phyloP scores from a whole-genome alignment of 2,797 vertebrate genomes.

The Martes flavigula region DNA sequence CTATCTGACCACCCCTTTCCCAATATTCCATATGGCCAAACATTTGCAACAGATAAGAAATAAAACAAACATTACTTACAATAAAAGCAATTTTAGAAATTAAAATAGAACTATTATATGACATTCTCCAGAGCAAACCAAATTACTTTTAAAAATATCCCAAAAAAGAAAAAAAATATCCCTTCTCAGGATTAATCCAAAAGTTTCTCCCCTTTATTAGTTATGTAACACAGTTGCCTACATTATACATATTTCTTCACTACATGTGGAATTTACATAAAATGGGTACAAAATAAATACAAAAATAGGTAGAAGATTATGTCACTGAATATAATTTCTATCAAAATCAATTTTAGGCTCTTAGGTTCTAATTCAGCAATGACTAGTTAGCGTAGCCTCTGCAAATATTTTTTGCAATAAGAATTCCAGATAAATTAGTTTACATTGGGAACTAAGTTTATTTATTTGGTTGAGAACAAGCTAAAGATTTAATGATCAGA shows the following conservation, averaged over 20 bases:
- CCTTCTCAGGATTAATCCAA: neutral
- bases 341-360: neutral
- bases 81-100: neutral
- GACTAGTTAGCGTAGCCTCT: neutral
- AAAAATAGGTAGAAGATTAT: neutral
- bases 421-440: constrained; percentile 8
- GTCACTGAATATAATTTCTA: neutral
- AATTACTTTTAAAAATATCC: neutral
- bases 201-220: neutral
- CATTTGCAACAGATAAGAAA: neutral
- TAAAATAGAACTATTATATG: neutral
- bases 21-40: neutral
- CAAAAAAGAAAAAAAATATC: too few relatives aligned
- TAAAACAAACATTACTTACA: neutral
- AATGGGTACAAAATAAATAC: neutral
- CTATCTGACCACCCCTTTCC: neutral
- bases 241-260: neutral
- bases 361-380: neutral
- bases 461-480: neutral
- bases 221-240: neutral
- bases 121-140: neutral
- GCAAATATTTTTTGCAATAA: constrained; percentile 33
- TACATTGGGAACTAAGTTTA: constrained; percentile 16
- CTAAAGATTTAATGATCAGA: neutral
- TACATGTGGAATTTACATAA: neutral